Evolutionary conservation across 1,140 invertebrate species (phyloP), one percentile per base, ranked within the genome.

Genomic region (Nymphalis io): DNA sequence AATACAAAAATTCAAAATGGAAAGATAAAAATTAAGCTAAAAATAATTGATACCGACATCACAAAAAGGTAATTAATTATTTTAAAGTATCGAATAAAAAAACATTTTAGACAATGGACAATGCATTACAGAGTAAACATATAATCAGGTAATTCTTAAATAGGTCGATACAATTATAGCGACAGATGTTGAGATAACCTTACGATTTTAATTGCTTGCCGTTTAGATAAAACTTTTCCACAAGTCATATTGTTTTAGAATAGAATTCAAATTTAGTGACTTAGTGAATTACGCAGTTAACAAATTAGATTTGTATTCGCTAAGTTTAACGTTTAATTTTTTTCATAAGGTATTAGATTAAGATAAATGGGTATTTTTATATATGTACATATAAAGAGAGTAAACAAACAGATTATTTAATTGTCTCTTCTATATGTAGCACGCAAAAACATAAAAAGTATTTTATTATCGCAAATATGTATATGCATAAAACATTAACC

Each of bases 131-230:
- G 11, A 51, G 46, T 51, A 46, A 33, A 33, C 3, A 46, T 46
- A n/a, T 62, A 65, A 66, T 59, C 21, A 46, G 69, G 69, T 51
- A 51, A 51, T 51, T 51, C 15, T 13, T 15, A 51, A 20, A 51
- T 51, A 20, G 46, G 46, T 66, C 62, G 60, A 21, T 21, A 55
- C 53, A 68, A 60, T 68, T 68, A 55, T 61, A 60, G 5, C 13
- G 38, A 63, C 60, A 63, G 62, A 51, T 68, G 57, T 38, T 39
- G 60, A 27, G 66, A 73, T 64, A 73, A 73, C 60, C 66, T 62
- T 23, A 42, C 60, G 59, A 63, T 58, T 55, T 64, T 70, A 65
- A 64, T 70, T 64, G 61, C 68, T 59, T 60, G 51, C 68, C 55
- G 44, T 18, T 60, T 18, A 11, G 55, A 51, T 48, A 51, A 67